Percentiles rank a stretch among this genome's conserved stretches.
Evolutionary conservation across 2,797 vertebrate genomes (phyloP).

Genomic region (Sebastes diploproa): DNA sequence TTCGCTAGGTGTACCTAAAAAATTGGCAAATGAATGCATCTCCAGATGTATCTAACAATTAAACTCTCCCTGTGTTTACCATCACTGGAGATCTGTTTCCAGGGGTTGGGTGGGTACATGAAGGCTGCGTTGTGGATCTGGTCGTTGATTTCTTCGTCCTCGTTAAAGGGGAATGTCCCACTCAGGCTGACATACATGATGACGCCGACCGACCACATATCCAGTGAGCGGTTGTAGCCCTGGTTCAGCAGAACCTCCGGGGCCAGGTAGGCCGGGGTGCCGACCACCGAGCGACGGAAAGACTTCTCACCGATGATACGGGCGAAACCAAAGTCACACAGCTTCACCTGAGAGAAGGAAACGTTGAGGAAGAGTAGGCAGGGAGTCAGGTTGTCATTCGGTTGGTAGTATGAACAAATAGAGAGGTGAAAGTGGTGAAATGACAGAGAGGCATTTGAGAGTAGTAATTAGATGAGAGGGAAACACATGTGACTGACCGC

Average conservation of each 20-base stretch:
- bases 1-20: not conserved
- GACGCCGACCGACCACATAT: constrained; percentile 96
- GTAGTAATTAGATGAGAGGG: not conserved
- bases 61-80: constrained; percentile 76
- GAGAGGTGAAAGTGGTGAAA: not conserved
- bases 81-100: constrained; percentile 90
- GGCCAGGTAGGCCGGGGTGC: constrained; percentile 91
- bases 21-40: not conserved
- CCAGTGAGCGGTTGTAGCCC: constrained; percentile 93
- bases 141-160: constrained; percentile 94
- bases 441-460: not conserved
- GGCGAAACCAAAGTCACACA: constrained; percentile 94
- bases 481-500: not conserved
- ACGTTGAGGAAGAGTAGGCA: not conserved
- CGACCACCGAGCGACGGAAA: constrained; percentile 92
- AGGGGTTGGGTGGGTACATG: constrained; percentile 93
- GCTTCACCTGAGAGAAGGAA: constrained; percentile 83
- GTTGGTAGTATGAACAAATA: not conserved
- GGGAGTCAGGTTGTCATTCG: not conserved
- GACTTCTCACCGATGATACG: constrained; percentile 95
- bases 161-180: constrained; percentile 93
- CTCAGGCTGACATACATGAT: constrained; percentile 96
- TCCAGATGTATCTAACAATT: not conserved
- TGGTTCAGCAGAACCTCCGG: constrained; percentile 92
- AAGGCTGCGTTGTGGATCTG: constrained; percentile 95